phyloP scores from a whole-genome alignment of 2,797 vertebrate species.

The Bradypus variegatus region DNA sequence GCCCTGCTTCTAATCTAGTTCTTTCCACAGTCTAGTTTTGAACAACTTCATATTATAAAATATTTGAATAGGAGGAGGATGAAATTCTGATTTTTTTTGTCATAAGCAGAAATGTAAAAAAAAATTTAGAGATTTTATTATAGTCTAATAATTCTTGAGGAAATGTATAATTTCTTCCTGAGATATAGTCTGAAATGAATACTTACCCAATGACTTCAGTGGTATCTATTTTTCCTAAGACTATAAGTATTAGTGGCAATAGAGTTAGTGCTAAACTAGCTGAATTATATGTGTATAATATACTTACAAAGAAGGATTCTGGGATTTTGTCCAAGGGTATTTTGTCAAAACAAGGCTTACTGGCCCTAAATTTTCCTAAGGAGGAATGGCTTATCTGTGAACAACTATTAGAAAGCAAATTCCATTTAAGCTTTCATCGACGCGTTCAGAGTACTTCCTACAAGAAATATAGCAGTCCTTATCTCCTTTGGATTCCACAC shows the following conservation, averaged over 20 bases:
- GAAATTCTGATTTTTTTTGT: conserved; percentile 59
- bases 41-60: conserved; percentile 71
- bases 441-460: background rate
- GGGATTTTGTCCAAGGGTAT: conserved; percentile 17
- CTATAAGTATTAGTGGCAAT: conserved; percentile 41
- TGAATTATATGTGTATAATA: conserved; percentile 31
- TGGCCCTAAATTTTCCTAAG: conserved; percentile 31
- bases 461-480: conserved; percentile 5
- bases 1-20: conserved; percentile 78
- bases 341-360: conserved; percentile 25
- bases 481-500: background rate
- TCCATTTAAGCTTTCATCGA: conserved; percentile 4
- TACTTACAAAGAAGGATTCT: conserved; percentile 27
- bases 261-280: conserved; percentile 57
- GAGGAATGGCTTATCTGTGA: background rate
- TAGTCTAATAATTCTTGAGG: conserved; percentile 32
- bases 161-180: conserved; percentile 17
- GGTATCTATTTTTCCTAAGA: conserved; percentile 45
- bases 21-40: conserved; percentile 68
- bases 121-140: conserved; percentile 43
- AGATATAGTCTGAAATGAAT: conserved; percentile 52
- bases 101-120: conserved; percentile 62
- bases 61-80: conserved; percentile 61
- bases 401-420: conserved; percentile 34
- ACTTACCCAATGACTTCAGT: conserved; percentile 50